phyloP scores from a whole-genome alignment of 2,888 invertebrate species.

The Erannis defoliaria region DNA sequence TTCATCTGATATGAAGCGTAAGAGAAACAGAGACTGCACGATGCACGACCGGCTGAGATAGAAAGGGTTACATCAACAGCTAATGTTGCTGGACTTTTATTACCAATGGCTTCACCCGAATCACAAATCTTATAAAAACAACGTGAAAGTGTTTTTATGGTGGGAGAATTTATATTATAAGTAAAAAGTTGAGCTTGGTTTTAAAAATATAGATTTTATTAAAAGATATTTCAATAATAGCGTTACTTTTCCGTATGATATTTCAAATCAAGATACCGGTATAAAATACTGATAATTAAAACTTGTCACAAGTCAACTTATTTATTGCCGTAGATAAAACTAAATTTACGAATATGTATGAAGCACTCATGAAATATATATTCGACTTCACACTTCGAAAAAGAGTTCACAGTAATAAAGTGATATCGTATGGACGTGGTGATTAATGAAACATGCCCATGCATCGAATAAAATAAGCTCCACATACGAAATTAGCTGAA shows the following conservation, averaged over 20 bases:
- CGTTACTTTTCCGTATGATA: not conserved
- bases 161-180: not conserved
- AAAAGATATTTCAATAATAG: conserved; percentile 12
- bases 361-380: conserved; percentile 15
- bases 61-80: not conserved
- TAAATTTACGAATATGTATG: conserved; percentile 17
- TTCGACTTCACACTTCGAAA: no score
- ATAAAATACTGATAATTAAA: conserved; percentile 20
- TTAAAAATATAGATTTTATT: conserved; percentile 10
- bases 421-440: conserved; percentile 29
- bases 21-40: not conserved
- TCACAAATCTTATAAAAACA: conserved; percentile 10
- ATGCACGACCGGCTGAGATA: not conserved
- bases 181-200: not conserved
- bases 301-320: conserved; percentile 18
- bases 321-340: conserved; percentile 26
- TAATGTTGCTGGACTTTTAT: conserved; percentile 14
- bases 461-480: conserved; percentile 33
- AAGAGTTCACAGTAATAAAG: conserved; percentile 27
- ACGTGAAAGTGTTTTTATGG: not conserved
- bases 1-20: conserved; percentile 4
- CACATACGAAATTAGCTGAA: conserved; percentile 34
- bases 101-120: not conserved
- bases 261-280: conserved; percentile 17
- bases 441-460: conserved; percentile 31